Conservation (phyloP, 2,888 invertebrate genomes). For the Hirtodrosophila alboralis region DNA sequence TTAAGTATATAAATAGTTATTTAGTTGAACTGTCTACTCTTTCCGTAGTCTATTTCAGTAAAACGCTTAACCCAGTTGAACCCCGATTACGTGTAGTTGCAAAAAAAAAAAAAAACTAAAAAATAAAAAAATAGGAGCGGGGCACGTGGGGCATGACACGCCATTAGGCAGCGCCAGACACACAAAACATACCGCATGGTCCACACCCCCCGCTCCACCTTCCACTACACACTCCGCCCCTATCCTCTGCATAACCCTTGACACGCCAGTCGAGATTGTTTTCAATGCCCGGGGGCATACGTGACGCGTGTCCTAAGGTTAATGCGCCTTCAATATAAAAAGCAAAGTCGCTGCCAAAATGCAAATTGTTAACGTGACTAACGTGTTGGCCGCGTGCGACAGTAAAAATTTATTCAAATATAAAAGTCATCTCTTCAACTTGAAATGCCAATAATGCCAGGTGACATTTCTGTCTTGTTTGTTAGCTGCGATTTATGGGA, state of each 20-base stretch:
- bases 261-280: constrained; percentile 66
- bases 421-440: constrained; percentile 37
- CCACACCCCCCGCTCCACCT: constrained; percentile 27
- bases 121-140: too few species aligned
- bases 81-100: constrained; percentile 63
- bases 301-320: constrained; percentile 72
- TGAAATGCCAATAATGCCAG: constrained; percentile 36
- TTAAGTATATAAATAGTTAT: constrained; percentile 39
- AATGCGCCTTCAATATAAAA: constrained; percentile 66
- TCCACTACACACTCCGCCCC: constrained; percentile 3
- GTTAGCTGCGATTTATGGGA: too few species aligned
- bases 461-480: constrained; percentile 20
- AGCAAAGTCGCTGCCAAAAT: constrained; percentile 51
- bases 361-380: constrained; percentile 77
- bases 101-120: constrained; percentile 22
- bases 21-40: constrained; percentile 48
- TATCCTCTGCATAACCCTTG: constrained; percentile 60
- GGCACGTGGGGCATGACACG: constrained; percentile 70
- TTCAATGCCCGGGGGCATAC: constrained; percentile 57
- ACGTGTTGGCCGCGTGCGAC: constrained; percentile 46
- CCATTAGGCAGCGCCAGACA: constrained; percentile 58
- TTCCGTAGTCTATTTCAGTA: constrained; percentile 56
- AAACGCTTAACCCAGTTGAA: constrained; percentile 63
- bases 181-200: constrained; percentile 40
- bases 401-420: constrained; percentile 37